phyloP scores from a whole-genome alignment of 2,113 vertebrate genomes.

The Leuciscus idus region DNA sequence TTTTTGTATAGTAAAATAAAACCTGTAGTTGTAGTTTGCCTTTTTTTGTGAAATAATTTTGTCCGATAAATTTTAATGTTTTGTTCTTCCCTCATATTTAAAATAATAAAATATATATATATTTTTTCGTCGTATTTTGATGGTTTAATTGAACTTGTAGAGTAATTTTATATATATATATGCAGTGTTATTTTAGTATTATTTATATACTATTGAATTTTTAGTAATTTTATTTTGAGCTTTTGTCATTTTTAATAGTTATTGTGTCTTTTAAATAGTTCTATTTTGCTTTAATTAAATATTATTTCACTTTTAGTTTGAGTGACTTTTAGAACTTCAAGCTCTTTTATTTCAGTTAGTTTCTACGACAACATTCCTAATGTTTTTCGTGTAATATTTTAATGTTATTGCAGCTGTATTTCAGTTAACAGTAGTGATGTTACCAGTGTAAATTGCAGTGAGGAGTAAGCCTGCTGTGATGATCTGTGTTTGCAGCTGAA shows the following conservation, averaged over 20 bases:
- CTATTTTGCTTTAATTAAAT: neutral
- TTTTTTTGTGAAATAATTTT: too few relatives aligned
- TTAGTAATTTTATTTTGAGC: neutral
- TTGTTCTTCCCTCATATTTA: too few relatives aligned
- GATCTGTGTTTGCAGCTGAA: constrained; percentile 72
- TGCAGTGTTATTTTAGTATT: too few relatives aligned
- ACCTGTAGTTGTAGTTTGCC: too few relatives aligned
- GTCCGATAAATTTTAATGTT: too few relatives aligned
- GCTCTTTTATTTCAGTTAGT: neutral
- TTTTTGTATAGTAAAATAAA: too few relatives aligned
- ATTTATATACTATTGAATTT: neutral
- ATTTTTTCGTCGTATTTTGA: too few relatives aligned
- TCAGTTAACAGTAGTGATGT: neutral
- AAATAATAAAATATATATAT: too few relatives aligned
- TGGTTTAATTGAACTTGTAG: too few relatives aligned
- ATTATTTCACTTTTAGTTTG: neutral
- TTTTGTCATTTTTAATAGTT: neutral
- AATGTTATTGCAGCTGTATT: neutral
- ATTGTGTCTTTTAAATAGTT: neutral
- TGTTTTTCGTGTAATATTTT: too few relatives aligned
- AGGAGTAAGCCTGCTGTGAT: neutral
- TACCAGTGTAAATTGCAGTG: neutral
- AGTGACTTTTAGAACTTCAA: neutral
- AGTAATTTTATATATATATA: too few relatives aligned
- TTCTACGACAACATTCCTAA: neutral